Percentiles rank a stretch among this genome's conserved stretches.
Evolutionary conservation across 2,888 invertebrate species (phyloP).

Genomic region (Dolomedes plantarius): DNA sequence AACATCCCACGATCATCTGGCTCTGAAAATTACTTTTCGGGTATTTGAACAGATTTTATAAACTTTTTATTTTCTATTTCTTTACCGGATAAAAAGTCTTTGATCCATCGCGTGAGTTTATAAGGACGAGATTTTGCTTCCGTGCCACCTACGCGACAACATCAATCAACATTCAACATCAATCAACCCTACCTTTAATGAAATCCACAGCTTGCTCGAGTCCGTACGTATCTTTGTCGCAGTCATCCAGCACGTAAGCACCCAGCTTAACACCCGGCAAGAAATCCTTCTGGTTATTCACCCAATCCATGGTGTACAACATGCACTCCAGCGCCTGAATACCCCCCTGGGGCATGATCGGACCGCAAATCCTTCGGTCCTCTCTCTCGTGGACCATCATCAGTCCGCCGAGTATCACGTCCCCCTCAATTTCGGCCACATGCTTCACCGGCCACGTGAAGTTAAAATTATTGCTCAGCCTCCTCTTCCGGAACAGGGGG

Average conservation of each 20-base stretch:
- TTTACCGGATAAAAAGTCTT: no score
- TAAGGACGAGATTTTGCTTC: no score
- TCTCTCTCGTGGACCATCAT: constrained; percentile 97
- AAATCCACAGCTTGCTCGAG: constrained; percentile 97
- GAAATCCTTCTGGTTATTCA: constrained; percentile 82
- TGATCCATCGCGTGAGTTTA: no score
- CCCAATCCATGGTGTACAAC: constrained; percentile 90
- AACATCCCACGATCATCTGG: no score
- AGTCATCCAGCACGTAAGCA: constrained; percentile 93
- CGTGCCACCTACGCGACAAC: no score
- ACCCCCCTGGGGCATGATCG: constrained; percentile 93
- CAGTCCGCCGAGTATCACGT: constrained; percentile 90
- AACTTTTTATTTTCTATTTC: no score
- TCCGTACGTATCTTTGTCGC: constrained; percentile 96
- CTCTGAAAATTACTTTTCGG: no score
- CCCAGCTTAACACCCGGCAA: constrained; percentile 88
- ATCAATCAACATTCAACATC: no score
- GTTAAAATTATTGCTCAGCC: constrained; percentile 31
- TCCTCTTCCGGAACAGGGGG: neutral
- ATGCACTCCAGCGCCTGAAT: constrained; percentile 89
- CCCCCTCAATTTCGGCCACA: constrained; percentile 91
- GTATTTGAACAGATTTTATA: no score
- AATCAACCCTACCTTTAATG: constrained; percentile 92
- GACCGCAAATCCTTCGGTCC: constrained; percentile 91
- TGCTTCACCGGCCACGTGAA: constrained; percentile 88